Evolutionary conservation across 2,888 invertebrate genomes (phyloP).

Genomic region (Eledone cirrhosa): DNA sequence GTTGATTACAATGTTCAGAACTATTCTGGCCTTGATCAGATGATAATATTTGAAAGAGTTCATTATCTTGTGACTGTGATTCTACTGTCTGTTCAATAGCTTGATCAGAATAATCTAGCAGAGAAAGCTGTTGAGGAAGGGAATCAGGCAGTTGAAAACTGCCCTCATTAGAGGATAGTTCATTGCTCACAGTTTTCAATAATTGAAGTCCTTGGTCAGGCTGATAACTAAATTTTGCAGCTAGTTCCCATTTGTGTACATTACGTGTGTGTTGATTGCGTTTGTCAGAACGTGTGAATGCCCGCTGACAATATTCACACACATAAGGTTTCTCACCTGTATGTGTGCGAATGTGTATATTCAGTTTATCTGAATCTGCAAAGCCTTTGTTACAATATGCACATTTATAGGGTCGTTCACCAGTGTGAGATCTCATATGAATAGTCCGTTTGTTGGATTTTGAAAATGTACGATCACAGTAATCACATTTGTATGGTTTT

Average conservation of each 20-base stretch:
- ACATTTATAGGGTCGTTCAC: conserved; percentile 19
- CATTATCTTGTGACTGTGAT: too few relatives aligned
- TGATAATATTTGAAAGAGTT: too few relatives aligned
- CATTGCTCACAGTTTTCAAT: background rate
- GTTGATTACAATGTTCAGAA: too few relatives aligned
- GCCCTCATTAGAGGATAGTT: background rate
- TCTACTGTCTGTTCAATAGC: too few relatives aligned
- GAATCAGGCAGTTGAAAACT: background rate
- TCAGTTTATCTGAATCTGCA: conserved; percentile 24
- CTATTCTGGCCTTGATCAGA: too few relatives aligned
- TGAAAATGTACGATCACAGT: conserved; percentile 22
- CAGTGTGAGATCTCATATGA: conserved; percentile 21
- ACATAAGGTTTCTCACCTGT: conserved; percentile 7
- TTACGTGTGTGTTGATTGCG: conserved; percentile 22
- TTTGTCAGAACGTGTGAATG: conserved; percentile 23
- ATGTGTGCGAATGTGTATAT: conserved; percentile 14
- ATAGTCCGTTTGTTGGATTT: conserved; percentile 21
- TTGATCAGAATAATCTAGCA: too few relatives aligned
- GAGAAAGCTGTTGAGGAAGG: too few relatives aligned
- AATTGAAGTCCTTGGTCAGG: conserved; percentile 11
- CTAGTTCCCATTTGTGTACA: conserved; percentile 10
- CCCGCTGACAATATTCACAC: conserved; percentile 13
- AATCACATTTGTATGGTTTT: conserved; percentile 19
- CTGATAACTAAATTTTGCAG: conserved; percentile 14
- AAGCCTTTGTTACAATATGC: conserved; percentile 19